Base-by-base conservation (phyloP, 1,140 invertebrate species). In the Palaemon carinicauda region DNA sequence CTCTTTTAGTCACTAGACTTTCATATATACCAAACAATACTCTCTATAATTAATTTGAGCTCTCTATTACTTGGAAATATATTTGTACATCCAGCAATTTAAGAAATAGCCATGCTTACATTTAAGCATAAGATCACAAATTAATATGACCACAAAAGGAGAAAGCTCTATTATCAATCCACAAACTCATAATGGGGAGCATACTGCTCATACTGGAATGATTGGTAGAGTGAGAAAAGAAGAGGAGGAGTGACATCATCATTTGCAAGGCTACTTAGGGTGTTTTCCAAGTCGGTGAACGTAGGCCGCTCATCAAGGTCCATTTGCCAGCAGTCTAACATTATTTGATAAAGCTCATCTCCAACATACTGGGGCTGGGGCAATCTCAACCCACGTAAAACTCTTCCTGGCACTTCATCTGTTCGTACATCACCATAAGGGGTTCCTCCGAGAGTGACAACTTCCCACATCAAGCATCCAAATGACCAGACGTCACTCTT, bases 401-500 rank as follows among this genome's bases (percentile, higher is more conserved):
- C 92, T 74, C 95, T 92, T 12, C 94, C 93, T 10, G 94, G 92
- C 0, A 97, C 93, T 88, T 97, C 95, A 83, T 93, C 94, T 19
- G 92, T 91, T 31, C 91, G 90, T 9, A 96, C 91, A 74, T 94
- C 93, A 0, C 94, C 92, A 91, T 96, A 97, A 0, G 95, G 96
- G 10, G 96, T 97, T 0, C 94, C 96, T 53, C 96, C 96, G 90
- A 97, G 92, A n/a, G 95, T 94, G 78, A 95, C 93, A 88, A 95
- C 94, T 91, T 97, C 96, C 96, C 96, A 97, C 52, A 96, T 91
- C 12, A 97, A 90, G 81, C 95, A 94, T 4, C 94, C 96, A 91
- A 95, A 96, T 0, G 96, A 95, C 96, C 96, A 97, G 4, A 96
- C 93, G 90, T 96, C 95, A 84, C 95, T 95, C 89, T 95, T 94